phyloP scores from a whole-genome alignment of 2,888 invertebrate genomes.

The Gibbula magus region DNA sequence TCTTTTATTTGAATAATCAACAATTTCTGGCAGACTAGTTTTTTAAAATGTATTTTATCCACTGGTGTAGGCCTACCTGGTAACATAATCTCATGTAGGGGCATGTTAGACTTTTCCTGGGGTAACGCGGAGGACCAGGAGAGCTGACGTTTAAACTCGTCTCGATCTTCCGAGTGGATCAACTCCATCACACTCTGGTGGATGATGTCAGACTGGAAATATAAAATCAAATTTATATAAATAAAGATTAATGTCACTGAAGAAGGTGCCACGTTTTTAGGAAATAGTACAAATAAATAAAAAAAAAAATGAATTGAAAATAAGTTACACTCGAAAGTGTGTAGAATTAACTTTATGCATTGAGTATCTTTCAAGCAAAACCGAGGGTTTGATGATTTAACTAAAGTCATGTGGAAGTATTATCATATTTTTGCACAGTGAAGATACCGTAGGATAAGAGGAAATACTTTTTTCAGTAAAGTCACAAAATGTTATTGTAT shows the following conservation, averaged over 20 bases:
- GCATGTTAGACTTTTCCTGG: conserved; percentile 76
- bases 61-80: conserved; percentile 79
- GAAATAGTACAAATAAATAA: not conserved
- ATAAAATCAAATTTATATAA: not conserved
- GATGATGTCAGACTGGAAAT: conserved; percentile 96
- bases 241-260: too few species aligned
- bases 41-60: too few species aligned
- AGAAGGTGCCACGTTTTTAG: not conserved
- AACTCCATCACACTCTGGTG: conserved; percentile 99
- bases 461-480: too few species aligned
- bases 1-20: too few species aligned
- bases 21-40: too few species aligned
- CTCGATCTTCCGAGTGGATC: conserved; percentile 98
- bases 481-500: too few species aligned
- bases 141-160: conserved; percentile 95
- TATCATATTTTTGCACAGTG: too few species aligned
- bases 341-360: too few species aligned
- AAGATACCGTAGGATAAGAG: too few species aligned
- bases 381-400: too few species aligned
- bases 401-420: too few species aligned
- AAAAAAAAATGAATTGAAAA: not conserved
- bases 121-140: conserved; percentile 73
- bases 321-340: not conserved
- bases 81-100: conserved; percentile 90
- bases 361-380: too few species aligned